A percentile compares a stretch with the other conserved stretches of the same genome.
These are phyloP conservation scores for Acanthacorydalis orientalis DNA, from an alignment of 2,888 invertebrate genomes.

Conservation along the genomic window DNA sequence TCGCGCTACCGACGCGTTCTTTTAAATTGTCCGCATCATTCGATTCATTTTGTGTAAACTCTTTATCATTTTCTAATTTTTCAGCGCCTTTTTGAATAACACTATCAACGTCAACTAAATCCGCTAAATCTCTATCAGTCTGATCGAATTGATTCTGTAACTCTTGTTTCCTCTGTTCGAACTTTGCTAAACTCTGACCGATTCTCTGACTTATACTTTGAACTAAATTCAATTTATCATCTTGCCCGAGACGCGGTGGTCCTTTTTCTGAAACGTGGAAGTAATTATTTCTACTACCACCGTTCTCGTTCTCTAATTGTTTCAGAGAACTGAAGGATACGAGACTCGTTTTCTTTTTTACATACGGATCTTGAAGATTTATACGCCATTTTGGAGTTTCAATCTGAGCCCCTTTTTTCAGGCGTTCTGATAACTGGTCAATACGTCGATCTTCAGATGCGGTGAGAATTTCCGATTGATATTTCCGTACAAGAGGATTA, in stretches of 20 bases:
- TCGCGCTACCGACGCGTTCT: background rate
- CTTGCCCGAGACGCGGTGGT: background rate
- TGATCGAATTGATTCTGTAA: background rate
- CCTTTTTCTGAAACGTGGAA: background rate
- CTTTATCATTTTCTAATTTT: background rate
- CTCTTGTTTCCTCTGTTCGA: background rate
- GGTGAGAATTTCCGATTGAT: slow-evolving; percentile 22
- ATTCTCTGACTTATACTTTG: background rate
- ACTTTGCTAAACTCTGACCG: background rate
- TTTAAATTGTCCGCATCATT: background rate
- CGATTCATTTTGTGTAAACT: background rate
- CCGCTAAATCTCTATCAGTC: background rate
- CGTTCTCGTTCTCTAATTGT: background rate
- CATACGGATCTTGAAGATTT: slow-evolving; percentile 17
- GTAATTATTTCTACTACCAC: background rate
- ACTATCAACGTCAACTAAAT: background rate
- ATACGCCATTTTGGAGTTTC: slow-evolving; percentile 22
- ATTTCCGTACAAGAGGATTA: slow-evolving; percentile 30
- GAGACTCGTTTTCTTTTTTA: slow-evolving; percentile 18
- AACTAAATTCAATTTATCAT: background rate
- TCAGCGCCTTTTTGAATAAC: no score
- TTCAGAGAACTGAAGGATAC: slow-evolving; percentile 11
- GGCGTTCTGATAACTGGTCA: background rate
- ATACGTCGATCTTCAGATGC: slow-evolving; percentile 19
- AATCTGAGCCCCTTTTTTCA: background rate